These are phyloP conservation scores for Hassar affinis DNA, from an alignment of 2,113 vertebrate genomes.

Conservation along the genomic window DNA sequence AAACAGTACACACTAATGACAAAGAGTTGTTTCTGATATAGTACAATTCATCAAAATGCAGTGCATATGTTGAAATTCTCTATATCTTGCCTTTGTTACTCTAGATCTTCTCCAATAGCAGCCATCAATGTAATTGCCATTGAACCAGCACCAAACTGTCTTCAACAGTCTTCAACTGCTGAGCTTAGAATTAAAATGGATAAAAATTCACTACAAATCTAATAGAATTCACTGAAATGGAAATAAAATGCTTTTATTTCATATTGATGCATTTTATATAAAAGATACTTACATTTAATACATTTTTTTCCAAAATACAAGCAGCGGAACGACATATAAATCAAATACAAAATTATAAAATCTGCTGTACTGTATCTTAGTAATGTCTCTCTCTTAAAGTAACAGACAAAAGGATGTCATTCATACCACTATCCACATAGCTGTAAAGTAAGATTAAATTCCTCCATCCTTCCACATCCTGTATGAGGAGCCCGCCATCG, in stretches of 20 bases:
- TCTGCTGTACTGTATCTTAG: slow-evolving; percentile 74
- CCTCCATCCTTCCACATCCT: slow-evolving; percentile 54
- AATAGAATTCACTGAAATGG: slow-evolving; percentile 50
- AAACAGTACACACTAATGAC: not conserved
- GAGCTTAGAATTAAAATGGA: not conserved
- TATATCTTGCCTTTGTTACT: not conserved
- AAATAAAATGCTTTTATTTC: slow-evolving; percentile 80
- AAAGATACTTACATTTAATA: slow-evolving; percentile 82
- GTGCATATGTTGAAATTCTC: not conserved
- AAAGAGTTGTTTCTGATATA: not conserved
- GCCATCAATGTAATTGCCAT: not conserved
- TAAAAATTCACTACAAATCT: not conserved
- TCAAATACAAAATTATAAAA: slow-evolving; percentile 84
- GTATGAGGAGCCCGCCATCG: slow-evolving; percentile 50
- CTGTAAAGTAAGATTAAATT: slow-evolving; percentile 58
- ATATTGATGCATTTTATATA: slow-evolving; percentile 78
- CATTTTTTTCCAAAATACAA: slow-evolving; percentile 80
- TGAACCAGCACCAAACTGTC: not conserved
- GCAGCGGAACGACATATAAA: slow-evolving; percentile 82
- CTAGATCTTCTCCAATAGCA: not conserved
- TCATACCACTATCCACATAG: slow-evolving; percentile 65
- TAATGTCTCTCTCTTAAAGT: slow-evolving; percentile 63
- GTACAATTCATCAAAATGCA: not conserved
- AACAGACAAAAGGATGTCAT: slow-evolving; percentile 62
- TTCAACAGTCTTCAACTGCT: not conserved